These are phyloP conservation scores for Willisornis vidua DNA, from an alignment of 2,113 vertebrate genomes.

Conservation along the genomic window DNA sequence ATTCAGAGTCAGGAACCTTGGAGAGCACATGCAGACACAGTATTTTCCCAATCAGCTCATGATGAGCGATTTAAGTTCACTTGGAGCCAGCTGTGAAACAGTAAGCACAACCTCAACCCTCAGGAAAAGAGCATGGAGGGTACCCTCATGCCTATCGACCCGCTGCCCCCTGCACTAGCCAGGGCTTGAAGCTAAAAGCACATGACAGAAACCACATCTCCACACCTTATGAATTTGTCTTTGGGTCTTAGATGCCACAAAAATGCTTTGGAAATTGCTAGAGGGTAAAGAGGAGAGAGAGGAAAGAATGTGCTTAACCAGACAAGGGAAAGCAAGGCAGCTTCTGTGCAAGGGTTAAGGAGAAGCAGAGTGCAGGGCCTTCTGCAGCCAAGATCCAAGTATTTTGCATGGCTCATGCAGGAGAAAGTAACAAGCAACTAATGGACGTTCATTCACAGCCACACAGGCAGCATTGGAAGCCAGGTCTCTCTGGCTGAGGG, in stretches of 20 bases:
- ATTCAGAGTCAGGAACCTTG: conserved; percentile 22
- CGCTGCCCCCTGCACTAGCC: rapidly evolving
- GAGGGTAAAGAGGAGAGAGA: neutral
- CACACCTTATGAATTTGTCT: neutral
- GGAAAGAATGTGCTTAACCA: neutral
- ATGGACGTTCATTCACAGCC: neutral
- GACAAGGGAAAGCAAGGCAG: neutral
- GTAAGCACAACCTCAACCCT: neutral
- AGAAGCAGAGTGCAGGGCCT: neutral
- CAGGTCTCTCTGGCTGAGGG: neutral
- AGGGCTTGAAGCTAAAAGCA: neutral
- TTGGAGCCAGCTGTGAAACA: neutral
- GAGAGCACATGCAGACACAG: neutral
- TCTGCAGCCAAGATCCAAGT: neutral
- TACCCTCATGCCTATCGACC: neutral
- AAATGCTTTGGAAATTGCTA: conserved; percentile 32
- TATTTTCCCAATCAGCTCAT: neutral
- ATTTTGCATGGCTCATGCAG: neutral
- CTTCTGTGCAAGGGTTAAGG: neutral
- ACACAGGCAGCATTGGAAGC: rapidly evolving
- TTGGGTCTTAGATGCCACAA: neutral
- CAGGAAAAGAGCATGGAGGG: neutral
- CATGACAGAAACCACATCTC: neutral
- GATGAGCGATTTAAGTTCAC: neutral
- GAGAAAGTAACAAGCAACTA: neutral